Percentiles rank a stretch among this genome's conserved stretches.
phyloP scores from a whole-genome alignment of 2,888 invertebrate species.

The Drosophila villosipedis region DNA sequence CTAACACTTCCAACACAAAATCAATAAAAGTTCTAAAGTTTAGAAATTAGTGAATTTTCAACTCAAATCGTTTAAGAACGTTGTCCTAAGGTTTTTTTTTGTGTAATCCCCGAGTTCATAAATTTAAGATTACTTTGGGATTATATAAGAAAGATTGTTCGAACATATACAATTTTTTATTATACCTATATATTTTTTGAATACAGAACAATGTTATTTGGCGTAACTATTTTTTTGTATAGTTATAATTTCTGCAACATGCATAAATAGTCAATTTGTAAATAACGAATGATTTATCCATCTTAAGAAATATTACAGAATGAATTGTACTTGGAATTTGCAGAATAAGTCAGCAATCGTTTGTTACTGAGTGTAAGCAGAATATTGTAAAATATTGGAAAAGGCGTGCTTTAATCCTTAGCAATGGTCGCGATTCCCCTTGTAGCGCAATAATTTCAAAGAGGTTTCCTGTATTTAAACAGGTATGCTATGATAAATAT shows the following conservation, averaged over 20 bases:
- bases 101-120: background rate
- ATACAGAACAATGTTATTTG: background rate
- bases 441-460: background rate
- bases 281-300: background rate
- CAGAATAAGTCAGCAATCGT: background rate
- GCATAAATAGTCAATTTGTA: background rate
- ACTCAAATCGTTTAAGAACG: background rate
- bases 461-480: background rate
- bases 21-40: no score
- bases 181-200: background rate
- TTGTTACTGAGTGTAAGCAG: background rate
- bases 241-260: background rate
- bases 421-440: background rate
- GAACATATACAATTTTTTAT: background rate
- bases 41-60: no score
- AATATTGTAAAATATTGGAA: background rate
- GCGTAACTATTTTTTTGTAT: background rate
- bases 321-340: background rate
- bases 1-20: background rate
- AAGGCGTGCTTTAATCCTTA: background rate
- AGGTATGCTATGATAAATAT: background rate
- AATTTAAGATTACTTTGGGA: background rate
- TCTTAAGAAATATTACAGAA: background rate
- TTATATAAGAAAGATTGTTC: background rate
- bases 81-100: background rate